phyloP scores from a whole-genome alignment of 2,888 invertebrate genomes.

The Hemaris fuciformis region DNA sequence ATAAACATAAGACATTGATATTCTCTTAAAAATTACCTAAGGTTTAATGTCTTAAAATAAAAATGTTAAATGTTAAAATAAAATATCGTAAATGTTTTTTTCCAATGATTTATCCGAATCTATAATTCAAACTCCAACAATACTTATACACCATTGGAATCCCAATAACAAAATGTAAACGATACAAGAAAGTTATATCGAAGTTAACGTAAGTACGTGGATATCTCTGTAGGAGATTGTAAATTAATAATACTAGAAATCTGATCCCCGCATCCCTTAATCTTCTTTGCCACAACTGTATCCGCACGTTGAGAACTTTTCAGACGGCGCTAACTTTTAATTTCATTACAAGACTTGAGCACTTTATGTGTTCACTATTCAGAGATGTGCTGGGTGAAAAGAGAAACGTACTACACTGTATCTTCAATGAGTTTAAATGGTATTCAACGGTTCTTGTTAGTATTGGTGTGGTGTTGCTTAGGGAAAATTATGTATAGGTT shows the following conservation, averaged over 20 bases:
- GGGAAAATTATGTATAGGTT: too few relatives aligned
- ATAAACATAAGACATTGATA: too few relatives aligned
- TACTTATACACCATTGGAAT: too few relatives aligned
- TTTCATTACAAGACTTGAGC: constrained; percentile 44
- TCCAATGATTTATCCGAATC: too few relatives aligned
- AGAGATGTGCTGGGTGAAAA: not conserved
- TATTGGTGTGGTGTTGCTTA: not conserved
- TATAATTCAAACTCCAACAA: too few relatives aligned
- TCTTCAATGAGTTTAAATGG: not conserved
- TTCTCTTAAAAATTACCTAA: too few relatives aligned
- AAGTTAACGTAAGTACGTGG: not conserved
- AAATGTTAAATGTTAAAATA: too few relatives aligned
- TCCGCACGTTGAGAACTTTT: constrained; percentile 25
- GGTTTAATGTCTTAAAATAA: too few relatives aligned
- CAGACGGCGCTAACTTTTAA: constrained; percentile 52
- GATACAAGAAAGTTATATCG: not conserved
- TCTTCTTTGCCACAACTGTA: constrained; percentile 32
- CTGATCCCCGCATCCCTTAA: constrained; percentile 35
- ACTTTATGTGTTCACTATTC: constrained; percentile 7
- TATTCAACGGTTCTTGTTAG: not conserved
- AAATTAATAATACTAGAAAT: constrained; percentile 54
- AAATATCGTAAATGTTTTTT: too few relatives aligned
- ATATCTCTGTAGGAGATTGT: constrained; percentile 35
- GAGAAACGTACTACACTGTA: not conserved
- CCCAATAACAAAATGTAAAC: not conserved